phyloP scores from a whole-genome alignment of 1,140 invertebrate genomes.

The Eubasilissa regina region DNA sequence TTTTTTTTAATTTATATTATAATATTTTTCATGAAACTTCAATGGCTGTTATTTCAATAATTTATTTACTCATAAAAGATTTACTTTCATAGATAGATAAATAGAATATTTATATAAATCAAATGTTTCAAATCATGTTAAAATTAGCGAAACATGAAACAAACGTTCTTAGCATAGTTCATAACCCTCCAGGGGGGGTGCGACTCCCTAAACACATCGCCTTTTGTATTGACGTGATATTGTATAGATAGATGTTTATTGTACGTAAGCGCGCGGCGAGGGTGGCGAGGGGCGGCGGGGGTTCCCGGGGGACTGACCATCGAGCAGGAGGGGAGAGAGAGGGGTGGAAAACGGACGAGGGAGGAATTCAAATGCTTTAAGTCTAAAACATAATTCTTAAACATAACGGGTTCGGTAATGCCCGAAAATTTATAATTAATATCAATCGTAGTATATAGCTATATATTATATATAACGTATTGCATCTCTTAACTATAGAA shows the following conservation, averaged over 20 bases:
- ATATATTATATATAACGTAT: background rate
- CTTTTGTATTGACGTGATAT: slow-evolving; percentile 43
- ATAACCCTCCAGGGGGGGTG: slow-evolving; percentile 29
- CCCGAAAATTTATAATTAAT: background rate
- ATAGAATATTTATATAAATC: background rate
- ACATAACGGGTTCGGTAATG: slow-evolving; percentile 3
- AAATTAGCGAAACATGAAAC: slow-evolving; percentile 13
- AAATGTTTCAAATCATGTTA: background rate
- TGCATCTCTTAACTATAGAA: background rate
- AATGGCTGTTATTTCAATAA: too few species aligned
- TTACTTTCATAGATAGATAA: too few species aligned
- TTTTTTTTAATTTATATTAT: too few species aligned
- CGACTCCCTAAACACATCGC: slow-evolving; percentile 22
- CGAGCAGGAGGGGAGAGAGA: background rate
- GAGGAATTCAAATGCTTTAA: slow-evolving; percentile 44
- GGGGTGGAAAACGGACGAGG: slow-evolving; percentile 21
- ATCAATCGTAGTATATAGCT: background rate
- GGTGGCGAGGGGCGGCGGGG: slow-evolving; percentile 18
- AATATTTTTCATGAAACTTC: too few species aligned
- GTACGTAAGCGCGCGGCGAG: slow-evolving; percentile 50
- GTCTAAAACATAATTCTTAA: slow-evolving; percentile 35
- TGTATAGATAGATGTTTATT: slow-evolving; percentile 57
- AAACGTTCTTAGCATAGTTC: slow-evolving; percentile 33
- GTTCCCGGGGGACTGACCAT: slow-evolving; percentile 42
- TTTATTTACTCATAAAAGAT: too few species aligned